phyloP scores from a whole-genome alignment of 37 sponge, comb jelly and placozoan genomes.

The Aphrocallistes beatrix region DNA sequence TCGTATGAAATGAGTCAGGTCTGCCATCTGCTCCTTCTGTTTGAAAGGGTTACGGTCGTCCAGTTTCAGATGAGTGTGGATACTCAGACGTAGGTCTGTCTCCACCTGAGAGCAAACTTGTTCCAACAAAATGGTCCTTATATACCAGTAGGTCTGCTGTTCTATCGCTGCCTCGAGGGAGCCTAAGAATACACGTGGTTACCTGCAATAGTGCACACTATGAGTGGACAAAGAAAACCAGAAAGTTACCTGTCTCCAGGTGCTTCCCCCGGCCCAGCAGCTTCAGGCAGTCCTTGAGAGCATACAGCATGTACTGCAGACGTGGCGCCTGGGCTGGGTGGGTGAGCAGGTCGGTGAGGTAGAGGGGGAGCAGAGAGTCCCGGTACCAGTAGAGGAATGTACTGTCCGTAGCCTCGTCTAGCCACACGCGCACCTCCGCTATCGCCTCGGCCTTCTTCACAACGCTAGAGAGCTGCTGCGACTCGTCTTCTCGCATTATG shows the following conservation, averaged over 20 bases:
- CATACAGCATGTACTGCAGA: slow-evolving; percentile 67
- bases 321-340: slow-evolving; percentile 41
- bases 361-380: slow-evolving; percentile 65
- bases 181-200: not conserved
- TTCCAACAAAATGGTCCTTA: slow-evolving; percentile 40
- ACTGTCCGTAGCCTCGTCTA: slow-evolving; percentile 66
- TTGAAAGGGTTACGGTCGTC: slow-evolving; percentile 93
- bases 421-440: slow-evolving; percentile 23
- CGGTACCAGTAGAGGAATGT: slow-evolving; percentile 92
- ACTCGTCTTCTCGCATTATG: slow-evolving; percentile 17
- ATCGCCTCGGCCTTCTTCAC: slow-evolving; percentile 21
- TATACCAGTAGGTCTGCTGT: slow-evolving; percentile 15
- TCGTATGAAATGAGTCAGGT: slow-evolving; percentile 63
- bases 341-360: slow-evolving; percentile 49
- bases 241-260: not conserved
- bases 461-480: not conserved
- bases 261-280: not conserved
- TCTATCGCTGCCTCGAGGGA: not conserved
- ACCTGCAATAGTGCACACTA: not conserved
- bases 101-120: slow-evolving; percentile 68
- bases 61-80: slow-evolving; percentile 73
- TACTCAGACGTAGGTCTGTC: slow-evolving; percentile 73
- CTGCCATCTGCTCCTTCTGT: slow-evolving; percentile 58
- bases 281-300: not conserved
- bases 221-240: not conserved